Evolutionary conservation across 1,140 invertebrate species (phyloP).

Genomic region (Onthophagus taurus): DNA sequence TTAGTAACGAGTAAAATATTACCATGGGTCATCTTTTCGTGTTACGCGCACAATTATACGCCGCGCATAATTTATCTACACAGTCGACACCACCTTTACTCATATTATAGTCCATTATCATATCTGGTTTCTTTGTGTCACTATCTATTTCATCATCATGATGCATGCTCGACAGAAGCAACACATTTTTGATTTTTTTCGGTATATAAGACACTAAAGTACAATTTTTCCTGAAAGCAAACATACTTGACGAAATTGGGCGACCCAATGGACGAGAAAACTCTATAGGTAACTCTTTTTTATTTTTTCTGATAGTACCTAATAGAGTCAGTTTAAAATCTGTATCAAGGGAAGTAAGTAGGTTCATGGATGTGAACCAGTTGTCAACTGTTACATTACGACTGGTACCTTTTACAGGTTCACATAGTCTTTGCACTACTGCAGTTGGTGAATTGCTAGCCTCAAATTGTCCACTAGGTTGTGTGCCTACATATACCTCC

Average conservation of each 20-base stretch:
- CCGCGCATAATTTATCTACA: slow-evolving; percentile 12
- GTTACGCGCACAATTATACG: slow-evolving; percentile 10
- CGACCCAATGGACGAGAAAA: slow-evolving; percentile 11
- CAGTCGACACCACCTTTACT: slow-evolving; percentile 15
- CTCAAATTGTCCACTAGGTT: slow-evolving; percentile 19
- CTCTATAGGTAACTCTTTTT: slow-evolving; percentile 18
- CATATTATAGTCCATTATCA: slow-evolving; percentile 10
- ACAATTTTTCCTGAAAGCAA: not conserved
- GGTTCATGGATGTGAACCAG: slow-evolving; percentile 25
- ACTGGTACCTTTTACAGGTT: slow-evolving; percentile 24
- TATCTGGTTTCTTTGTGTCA: slow-evolving; percentile 5
- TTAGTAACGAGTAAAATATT: slow-evolving; percentile 13
- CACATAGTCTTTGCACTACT: slow-evolving; percentile 25
- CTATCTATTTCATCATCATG: slow-evolving; percentile 6
- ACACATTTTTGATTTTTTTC: slow-evolving; percentile 10
- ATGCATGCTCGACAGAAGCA: slow-evolving; percentile 9
- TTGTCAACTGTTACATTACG: slow-evolving; percentile 32
- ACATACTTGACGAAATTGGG: not conserved
- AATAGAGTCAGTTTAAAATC: slow-evolving; percentile 23
- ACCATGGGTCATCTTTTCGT: slow-evolving; percentile 14
- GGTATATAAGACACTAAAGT: slow-evolving; percentile 2
- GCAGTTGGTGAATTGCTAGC: slow-evolving; percentile 16
- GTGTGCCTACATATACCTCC: slow-evolving; percentile 25
- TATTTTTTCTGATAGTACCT: slow-evolving; percentile 28
- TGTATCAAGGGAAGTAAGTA: too few species aligned